Percentiles rank a stretch among this genome's conserved stretches.
Conservation (phyloP, 2,797 vertebrate species). For the Crocodylus rhombifer region DNA sequence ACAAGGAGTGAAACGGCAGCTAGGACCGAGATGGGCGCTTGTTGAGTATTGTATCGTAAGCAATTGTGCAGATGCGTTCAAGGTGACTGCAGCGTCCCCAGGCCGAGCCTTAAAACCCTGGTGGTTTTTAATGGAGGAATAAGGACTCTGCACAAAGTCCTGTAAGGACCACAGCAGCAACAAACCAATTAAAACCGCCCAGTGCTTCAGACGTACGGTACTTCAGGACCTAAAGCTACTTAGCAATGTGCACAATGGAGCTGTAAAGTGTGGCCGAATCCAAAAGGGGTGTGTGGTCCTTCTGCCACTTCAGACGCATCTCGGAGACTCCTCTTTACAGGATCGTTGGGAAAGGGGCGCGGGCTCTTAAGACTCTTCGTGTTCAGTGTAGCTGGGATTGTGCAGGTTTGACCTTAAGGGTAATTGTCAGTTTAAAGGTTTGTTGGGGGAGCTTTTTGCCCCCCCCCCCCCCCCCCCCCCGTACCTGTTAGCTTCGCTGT, state of each 20-base stretch:
- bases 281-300: not conserved
- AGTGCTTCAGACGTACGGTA: not conserved
- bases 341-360: not conserved
- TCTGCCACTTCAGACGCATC: not conserved
- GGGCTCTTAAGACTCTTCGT: not conserved
- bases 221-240: not conserved
- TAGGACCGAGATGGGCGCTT: not conserved
- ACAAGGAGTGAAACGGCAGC: not conserved
- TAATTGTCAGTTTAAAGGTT: not conserved
- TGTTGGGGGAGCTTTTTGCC: accelerated
- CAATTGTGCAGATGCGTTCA: not conserved
- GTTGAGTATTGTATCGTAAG: not conserved
- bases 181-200: not conserved
- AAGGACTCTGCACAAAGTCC: not conserved
- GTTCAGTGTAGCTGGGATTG: not conserved
- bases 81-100: not conserved
- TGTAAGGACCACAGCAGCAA: not conserved
- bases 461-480: not conserved
- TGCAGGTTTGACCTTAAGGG: accelerated
- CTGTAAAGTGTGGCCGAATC: not conserved
- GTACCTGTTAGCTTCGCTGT: accelerated
- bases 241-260: not conserved
- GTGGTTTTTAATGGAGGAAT: not conserved
- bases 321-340: not conserved
- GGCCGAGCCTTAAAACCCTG: not conserved